Base-by-base conservation (phyloP, 2,888 invertebrate genomes). In the Lutraria lutraria region DNA sequence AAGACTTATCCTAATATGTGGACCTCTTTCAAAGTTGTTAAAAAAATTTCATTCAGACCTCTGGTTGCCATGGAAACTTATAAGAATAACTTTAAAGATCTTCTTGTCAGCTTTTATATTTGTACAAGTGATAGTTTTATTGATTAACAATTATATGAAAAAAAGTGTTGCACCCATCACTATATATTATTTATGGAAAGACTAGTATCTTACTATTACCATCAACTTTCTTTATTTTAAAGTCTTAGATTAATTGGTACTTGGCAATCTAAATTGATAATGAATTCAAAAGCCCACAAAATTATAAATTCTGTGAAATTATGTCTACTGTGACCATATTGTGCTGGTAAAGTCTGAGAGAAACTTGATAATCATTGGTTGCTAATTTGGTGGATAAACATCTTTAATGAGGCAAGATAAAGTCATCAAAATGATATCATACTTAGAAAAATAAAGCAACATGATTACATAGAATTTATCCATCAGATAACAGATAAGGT, bases 171-270 rank as follows among this genome's bases (percentile, higher is more conserved):
- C 21, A 60, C 21, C 21, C 60, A 60, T 43, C 43, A 21, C 60
- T 68, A 25, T 25, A n/a, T n/a, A 68, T 68, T 25, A 25, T 68
- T 68, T 68, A 68, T 68, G n/a, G 63, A 68, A 68, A 68, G 12
- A 25, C 25, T n/a, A n/a, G n/a, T 68, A 68, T 68, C 63, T 68
- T 68, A 68, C 63, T 6, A 25, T 68, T 25, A 68, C n/a, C 63
- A 68, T 68, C n/a, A 68, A 68, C 6, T 68, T n/a, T n/a, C 63
- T 68, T 8, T 10, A 68, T 68, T 68, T 68, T 68, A 68, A 68
- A 25, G 63, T 68, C 25, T 25, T n/a, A 25, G 25, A 68, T 68
- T 25, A 68, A 68, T 25, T 68, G 63, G 63, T 25, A 68, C 63
- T 68, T 68, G 63, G n/a, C n/a, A 25, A 13, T 68, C 63, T 25